Percentiles rank a stretch among this genome's conserved stretches.
Evolutionary conservation across 1,140 invertebrate genomes (phyloP).

Genomic region (Holcopasites calliopsidis): DNA sequence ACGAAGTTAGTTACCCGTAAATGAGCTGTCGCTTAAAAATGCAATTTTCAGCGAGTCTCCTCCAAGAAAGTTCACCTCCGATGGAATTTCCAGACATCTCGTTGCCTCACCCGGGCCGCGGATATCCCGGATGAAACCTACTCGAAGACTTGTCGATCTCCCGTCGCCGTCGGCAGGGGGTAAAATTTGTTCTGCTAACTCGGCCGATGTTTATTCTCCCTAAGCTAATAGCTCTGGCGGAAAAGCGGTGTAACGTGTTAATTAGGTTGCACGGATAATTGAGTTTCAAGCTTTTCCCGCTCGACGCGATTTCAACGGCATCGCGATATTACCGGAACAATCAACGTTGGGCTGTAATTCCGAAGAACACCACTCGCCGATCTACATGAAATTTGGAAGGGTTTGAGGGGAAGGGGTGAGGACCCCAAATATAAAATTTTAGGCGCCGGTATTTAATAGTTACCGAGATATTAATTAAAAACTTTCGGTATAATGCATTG

Average conservation of each 20-base stretch:
- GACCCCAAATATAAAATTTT: too few relatives aligned
- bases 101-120: conserved; percentile 10
- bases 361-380: too few relatives aligned
- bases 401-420: too few relatives aligned
- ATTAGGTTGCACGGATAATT: conserved; percentile 61
- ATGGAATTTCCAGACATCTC: conserved; percentile 53
- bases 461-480: too few relatives aligned
- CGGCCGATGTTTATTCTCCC: conserved; percentile 58
- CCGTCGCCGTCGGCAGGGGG: not conserved
- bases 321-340: not conserved
- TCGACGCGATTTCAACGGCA: not conserved
- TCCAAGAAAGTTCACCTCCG: conserved; percentile 46
- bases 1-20: conserved; percentile 39
- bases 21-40: conserved; percentile 60
- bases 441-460: too few relatives aligned
- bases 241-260: conserved; percentile 53
- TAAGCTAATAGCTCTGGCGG: conserved; percentile 49
- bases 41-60: conserved; percentile 57
- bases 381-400: too few relatives aligned
- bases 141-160: not conserved
- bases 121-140: conserved; percentile 26
- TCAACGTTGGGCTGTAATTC: too few relatives aligned
- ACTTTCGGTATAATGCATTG: too few relatives aligned
- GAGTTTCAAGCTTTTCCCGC: conserved; percentile 60
- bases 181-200: conserved; percentile 63